These are phyloP conservation scores for Zhengitettix transpicula DNA, from an alignment of 2,888 invertebrate species.

Conservation along the genomic window DNA sequence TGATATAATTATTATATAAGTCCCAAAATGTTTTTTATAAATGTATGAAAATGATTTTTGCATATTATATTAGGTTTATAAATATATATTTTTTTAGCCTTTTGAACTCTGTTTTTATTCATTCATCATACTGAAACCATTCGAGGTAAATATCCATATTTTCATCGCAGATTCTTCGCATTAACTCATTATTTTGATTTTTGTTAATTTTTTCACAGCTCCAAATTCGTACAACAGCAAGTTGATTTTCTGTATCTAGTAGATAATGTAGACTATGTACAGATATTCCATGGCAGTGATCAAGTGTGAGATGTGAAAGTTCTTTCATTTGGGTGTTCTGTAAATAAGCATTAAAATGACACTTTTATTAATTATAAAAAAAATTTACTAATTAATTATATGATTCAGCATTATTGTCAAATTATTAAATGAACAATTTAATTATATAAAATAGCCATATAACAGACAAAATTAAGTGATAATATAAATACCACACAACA, in stretches of 20 bases:
- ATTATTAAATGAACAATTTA: no score
- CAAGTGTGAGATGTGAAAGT: constrained; percentile 19
- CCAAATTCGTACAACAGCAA: constrained; percentile 20
- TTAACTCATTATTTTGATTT: constrained; percentile 13
- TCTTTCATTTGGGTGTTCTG: constrained; percentile 20
- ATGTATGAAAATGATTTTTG: no score
- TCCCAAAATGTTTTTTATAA: no score
- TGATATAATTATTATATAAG: no score
- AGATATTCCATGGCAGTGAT: constrained; percentile 19
- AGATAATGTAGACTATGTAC: constrained; percentile 15
- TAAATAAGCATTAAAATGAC: constrained; percentile 2
- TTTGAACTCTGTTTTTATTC: not conserved
- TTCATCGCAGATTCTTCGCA: constrained; percentile 15
- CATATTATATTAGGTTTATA: no score
- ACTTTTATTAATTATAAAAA: no score
- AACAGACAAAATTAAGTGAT: no score
- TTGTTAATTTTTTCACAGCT: constrained; percentile 18
- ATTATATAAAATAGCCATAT: no score
- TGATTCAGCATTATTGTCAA: no score
- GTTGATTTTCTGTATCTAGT: constrained; percentile 18
- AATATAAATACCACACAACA: no score
- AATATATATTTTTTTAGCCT: no score
- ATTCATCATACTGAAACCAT: constrained; percentile 13
- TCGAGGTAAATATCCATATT: constrained; percentile 21
- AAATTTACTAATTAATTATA: no score